Conservation (phyloP, 1,140 invertebrate genomes). For the Hylyphantes graminicola region DNA sequence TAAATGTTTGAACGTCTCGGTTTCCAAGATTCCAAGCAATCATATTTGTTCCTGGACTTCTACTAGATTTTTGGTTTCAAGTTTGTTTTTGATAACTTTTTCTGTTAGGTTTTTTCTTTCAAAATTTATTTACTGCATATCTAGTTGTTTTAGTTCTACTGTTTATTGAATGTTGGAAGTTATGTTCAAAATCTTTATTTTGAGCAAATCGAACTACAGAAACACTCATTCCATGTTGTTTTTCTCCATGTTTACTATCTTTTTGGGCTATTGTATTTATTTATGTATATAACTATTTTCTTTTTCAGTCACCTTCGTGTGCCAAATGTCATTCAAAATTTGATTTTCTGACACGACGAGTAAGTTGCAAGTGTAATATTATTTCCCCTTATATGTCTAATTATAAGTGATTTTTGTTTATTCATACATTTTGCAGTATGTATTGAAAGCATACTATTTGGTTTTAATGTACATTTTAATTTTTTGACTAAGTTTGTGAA, state of each 20-base stretch:
- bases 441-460: background rate
- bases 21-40: too few species aligned
- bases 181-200: background rate
- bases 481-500: background rate
- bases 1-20: too few species aligned
- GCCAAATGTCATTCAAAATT: constrained; percentile 68
- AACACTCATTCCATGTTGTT: too few species aligned
- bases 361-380: constrained; percentile 63
- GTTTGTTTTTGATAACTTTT: too few species aligned
- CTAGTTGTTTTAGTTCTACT: background rate
- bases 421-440: background rate
- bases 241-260: too few species aligned
- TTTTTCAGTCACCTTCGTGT: constrained; percentile 68
- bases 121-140: background rate
- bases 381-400: too few species aligned
- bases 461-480: background rate
- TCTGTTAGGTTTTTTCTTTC: too few species aligned
- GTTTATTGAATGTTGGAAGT: background rate
- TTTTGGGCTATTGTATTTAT: too few species aligned
- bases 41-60: too few species aligned
- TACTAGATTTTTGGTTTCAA: too few species aligned
- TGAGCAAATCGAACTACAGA: background rate
- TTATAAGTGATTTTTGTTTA: background rate
- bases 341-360: constrained; percentile 70
- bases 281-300: constrained; percentile 7